Conservation (phyloP, 92 coral and sea anemone species). For the Micromussa lordhowensis region DNA sequence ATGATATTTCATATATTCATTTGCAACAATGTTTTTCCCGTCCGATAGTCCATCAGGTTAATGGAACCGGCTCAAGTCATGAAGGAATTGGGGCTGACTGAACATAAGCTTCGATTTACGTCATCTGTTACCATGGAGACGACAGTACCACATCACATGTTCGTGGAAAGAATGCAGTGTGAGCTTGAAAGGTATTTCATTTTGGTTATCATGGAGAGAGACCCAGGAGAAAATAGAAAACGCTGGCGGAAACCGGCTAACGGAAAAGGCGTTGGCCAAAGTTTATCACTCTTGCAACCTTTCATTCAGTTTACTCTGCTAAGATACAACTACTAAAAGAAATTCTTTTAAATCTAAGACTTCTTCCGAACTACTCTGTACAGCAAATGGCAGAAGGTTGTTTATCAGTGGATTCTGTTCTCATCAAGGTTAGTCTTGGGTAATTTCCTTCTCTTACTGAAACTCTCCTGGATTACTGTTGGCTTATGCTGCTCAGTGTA, state of each 20-base stretch:
- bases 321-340: neutral
- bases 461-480: neutral
- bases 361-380: slow-evolving; percentile 87
- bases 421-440: slow-evolving; percentile 75
- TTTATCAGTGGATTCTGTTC: slow-evolving; percentile 89
- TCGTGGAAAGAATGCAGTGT: slow-evolving; percentile 86
- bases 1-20: too few relatives aligned
- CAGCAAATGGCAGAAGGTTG: slow-evolving; percentile 90
- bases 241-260: neutral
- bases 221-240: neutral
- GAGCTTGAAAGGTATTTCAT: slow-evolving; percentile 77
- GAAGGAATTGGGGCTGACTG: slow-evolving; percentile 93
- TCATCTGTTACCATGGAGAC: slow-evolving; percentile 93
- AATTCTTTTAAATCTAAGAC: slow-evolving; percentile 40
- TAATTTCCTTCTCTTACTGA: neutral
- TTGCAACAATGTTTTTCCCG: too few relatives aligned
- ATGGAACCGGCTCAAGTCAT: slow-evolving; percentile 90
- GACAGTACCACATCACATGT: slow-evolving; percentile 71
- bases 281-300: neutral
- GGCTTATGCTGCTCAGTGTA: too few relatives aligned
- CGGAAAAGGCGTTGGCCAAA: neutral
- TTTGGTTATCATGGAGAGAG: neutral
- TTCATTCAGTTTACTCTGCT: neutral
- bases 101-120: slow-evolving; percentile 93
- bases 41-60: slow-evolving; percentile 75